Base-by-base conservation (phyloP, 2,797 vertebrate genomes). In the Halcyon smyrnensis region DNA sequence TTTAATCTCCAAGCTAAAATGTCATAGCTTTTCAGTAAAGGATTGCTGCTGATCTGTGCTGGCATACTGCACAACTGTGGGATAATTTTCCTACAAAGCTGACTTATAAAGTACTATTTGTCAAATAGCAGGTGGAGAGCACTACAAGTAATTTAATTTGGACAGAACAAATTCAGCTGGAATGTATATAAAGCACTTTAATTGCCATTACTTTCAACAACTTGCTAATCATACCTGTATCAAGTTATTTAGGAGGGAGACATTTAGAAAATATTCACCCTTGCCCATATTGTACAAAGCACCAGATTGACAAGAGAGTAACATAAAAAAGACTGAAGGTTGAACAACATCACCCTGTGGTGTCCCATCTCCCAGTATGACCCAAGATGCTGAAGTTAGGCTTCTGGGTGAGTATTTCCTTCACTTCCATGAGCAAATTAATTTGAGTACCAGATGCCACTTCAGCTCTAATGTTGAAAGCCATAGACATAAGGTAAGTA, bases 261-360 rank as follows among this genome's bases (percentile, higher is more conserved):
- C 1, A 56, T 50, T 83, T 68, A 70, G 17, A 43, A 89, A 84
- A 65, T 74, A 69, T 34, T 90, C 14, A 32, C 27, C 7, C 7
- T 73, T 76, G 41, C 6, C 32, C 10, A 11, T n/a, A 48, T 41
- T 70, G 71, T 71, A 68, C 12, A 53, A 50, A 76, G 37, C 9
- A 71, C 5, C 11, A 83, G 20, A 60, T 51, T 46, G 8, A 15
- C 8, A 37, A 68, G 14, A 51, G 9, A 24, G 15, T 27, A 84
- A 28, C 5, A 48, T 16, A 54, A 77, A 74, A 88, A 64, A 0
- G 27, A 16, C 16, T 37, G 37, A 56, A 78, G 3, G 15, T 56
- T 62, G 64, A 15, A 60, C 1, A 7, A 8, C 5, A 30, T 24
- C 28, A 46, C 2, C 13, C 9, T 36, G 1, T 3, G 1, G 9